Percentiles rank a stretch among this genome's conserved stretches.
Conservation (phyloP, 2,888 invertebrate species). For the Scaptomyza reducta region DNA sequence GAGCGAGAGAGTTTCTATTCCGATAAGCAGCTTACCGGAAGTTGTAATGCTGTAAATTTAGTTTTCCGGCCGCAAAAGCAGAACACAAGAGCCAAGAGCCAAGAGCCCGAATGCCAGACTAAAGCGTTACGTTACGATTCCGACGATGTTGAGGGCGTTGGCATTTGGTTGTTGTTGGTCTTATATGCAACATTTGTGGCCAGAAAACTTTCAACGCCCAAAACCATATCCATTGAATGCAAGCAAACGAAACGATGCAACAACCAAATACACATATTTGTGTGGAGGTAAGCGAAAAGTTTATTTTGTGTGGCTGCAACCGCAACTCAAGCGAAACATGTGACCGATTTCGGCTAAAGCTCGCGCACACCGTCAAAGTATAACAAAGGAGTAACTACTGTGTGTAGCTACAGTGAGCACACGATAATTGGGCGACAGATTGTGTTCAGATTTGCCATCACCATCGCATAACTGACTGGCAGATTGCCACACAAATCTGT, state of each 20-base stretch:
- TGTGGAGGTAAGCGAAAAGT: conserved; percentile 73
- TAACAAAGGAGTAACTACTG: conserved; percentile 1
- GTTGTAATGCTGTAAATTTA: conserved; percentile 79
- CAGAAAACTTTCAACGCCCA: conserved; percentile 55
- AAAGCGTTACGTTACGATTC: neutral
- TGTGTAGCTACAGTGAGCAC: neutral
- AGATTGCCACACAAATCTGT: conserved; percentile 52
- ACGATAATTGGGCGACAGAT: conserved; percentile 46
- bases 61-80: conserved; percentile 79
- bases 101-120: conserved; percentile 4
- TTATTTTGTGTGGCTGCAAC: conserved; percentile 42
- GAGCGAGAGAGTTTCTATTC: conserved; percentile 66
- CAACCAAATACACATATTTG: conserved; percentile 29
- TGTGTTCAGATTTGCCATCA: conserved; percentile 43
- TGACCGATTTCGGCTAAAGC: conserved; percentile 64
- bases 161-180: conserved; percentile 5
- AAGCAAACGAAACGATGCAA: conserved; percentile 7
- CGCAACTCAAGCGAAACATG: conserved; percentile 72
- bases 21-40: conserved; percentile 79
- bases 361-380: conserved; percentile 27
- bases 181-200: conserved; percentile 31
- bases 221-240: conserved; percentile 70
- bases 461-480: conserved; percentile 22
- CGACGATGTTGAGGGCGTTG: conserved; percentile 2
- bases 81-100: conserved; percentile 35